These are phyloP conservation scores for Poeciliopsis presidionis DNA, from an alignment of 2,797 vertebrate species.

Conservation along the genomic window DNA sequence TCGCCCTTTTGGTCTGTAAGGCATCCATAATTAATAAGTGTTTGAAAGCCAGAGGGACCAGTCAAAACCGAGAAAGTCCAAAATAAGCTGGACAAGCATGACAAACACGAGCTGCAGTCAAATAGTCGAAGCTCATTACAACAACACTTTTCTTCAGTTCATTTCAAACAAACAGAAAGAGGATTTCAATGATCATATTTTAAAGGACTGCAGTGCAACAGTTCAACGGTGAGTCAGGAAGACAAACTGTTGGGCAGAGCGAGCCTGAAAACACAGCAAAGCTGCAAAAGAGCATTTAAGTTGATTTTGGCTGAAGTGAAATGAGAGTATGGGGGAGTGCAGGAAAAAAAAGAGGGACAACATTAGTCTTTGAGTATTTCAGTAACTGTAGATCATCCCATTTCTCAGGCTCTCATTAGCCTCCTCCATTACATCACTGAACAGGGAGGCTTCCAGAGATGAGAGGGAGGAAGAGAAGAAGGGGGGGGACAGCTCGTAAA, in stretches of 20 bases:
- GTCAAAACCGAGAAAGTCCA: background rate
- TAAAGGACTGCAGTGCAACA: background rate
- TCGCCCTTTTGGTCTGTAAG: background rate
- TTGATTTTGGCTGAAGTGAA: slow-evolving; percentile 44
- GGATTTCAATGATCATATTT: background rate
- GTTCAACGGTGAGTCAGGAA: background rate
- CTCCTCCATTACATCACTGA: slow-evolving; percentile 85
- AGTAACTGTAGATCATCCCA: slow-evolving; percentile 86
- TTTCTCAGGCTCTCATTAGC: slow-evolving; percentile 85
- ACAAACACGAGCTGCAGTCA: background rate
- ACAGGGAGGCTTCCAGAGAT: slow-evolving; percentile 65
- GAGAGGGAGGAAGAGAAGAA: slow-evolving; percentile 51
- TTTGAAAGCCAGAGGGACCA: background rate
- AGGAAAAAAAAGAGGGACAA: slow-evolving; percentile 69
- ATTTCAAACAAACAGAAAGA: background rate
- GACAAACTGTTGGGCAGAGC: background rate
- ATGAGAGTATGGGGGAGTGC: slow-evolving; percentile 54
- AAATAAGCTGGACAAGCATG: background rate
- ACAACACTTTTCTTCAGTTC: background rate
- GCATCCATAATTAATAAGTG: background rate
- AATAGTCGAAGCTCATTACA: background rate
- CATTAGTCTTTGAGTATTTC: slow-evolving; percentile 75
- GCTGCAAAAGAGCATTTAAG: slow-evolving; percentile 28
- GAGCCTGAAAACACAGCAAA: slow-evolving; percentile 31
- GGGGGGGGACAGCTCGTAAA: slow-evolving; percentile 85